Evolutionary conservation across 2,888 invertebrate genomes (phyloP), one percentile per base, ranked within the genome.

Genomic region (Drosophila cracens): DNA sequence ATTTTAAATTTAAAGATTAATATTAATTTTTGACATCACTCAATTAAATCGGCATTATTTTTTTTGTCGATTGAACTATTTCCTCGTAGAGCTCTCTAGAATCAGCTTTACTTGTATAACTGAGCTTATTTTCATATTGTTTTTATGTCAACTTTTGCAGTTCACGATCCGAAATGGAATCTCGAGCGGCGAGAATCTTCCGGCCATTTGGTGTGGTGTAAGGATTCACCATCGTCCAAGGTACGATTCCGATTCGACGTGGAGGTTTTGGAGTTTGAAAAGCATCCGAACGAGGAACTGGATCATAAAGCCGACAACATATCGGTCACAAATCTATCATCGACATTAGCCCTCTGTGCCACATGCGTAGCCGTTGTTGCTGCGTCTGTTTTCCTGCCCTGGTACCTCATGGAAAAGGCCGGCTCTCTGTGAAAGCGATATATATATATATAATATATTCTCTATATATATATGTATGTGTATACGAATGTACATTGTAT

Each of bases 161-260:
- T 92, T 27, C 87, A 91, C 76, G 91, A 93, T 79, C 93, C 93
- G 2, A 92, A 93, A 70, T 94, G 93, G 93, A 93, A 92, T 76
- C 81, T 94, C 78, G 93, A 94, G 76, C 87, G 94, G 11, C 87
- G 93, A 18, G 93, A 92, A 57, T 93, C 93, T 21, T 93, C 93
- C 0, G 93, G 93, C 1, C 92, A 92, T 69, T 90, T 94, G 71
- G 93, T 93, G 27, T 94, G 94, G 94, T 90, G 93, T 40, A 92
- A 93, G 57, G 93, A 93, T 40, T 91, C 92, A 4, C 93, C 92
- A 31, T 86, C 92, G 65, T 92, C 93, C 4, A 93, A 92, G 75
- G 93, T 94, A n/a, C 93, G 93, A 43, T 94, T 94, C 79, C 92
- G 93, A 27, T 93, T 93, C 64, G 94, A 94, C 61, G 94, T 94